Base-by-base conservation (phyloP, 2,797 vertebrate species). In the Galago senegalensis region DNA sequence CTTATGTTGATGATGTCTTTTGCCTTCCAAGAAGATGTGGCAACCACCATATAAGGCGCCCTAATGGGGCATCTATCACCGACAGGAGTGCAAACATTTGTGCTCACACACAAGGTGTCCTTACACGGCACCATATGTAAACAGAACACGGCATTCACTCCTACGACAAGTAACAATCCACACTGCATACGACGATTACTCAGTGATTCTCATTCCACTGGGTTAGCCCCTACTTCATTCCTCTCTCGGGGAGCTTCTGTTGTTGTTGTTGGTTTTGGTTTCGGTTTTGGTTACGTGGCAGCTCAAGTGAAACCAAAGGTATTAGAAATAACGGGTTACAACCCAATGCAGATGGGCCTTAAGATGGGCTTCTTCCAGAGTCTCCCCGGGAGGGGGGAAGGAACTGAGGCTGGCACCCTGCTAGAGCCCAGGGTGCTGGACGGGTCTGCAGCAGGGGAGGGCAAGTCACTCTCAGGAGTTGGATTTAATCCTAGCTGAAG, bases 1-100 rank as follows among this genome's bases (percentile, higher is more conserved):
- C 95, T 95, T 92, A 86, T 87, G 43, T 29, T 77, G 92, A 97
- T 97, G 89, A 79, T 94, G 86, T 94, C 92, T 91, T 95, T 96
- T 94, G 89, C 77, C 77, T 96, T 97, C 97, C 96, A 97, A 94
- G 65, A 87, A 87, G 75, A 91, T 89, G 58, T 17, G 61, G 58
- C 67, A 95, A 63, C 70, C 77, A 94, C 53, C 73, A 96, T 95
- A 75, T 67, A 65, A 46, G 61, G 81, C 17, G 87, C 53, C 65
- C 49, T 87, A 93, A 91, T 70, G 84, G 84, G 88, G 67, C 70
- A 97, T 94, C 79, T 34, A 92, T 94, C 92, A 96, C 77, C 91
- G 70, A 86, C 2, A 87, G 67, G 43, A 84, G 84, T 31, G 87
- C 53, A 85, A 92, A 96, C 31, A 87, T 96, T 95, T 95, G 88